phyloP scores from a whole-genome alignment of 64 coral and sea anemone genomes.

The Orbicella faveolata region DNA sequence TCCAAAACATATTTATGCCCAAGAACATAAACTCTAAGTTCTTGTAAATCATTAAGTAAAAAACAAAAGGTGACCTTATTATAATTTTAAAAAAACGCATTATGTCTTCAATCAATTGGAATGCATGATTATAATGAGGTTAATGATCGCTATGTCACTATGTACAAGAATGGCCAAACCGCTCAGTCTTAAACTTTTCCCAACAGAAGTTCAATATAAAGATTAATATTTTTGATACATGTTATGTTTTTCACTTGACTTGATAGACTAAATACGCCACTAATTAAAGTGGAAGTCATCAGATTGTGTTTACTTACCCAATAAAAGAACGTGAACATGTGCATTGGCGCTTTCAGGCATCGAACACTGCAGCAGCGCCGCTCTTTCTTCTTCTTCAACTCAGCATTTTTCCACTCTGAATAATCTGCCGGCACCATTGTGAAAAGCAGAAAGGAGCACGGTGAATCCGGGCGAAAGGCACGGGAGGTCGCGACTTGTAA shows the following conservation, averaged over 20 bases:
- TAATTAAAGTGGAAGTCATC: too few species aligned
- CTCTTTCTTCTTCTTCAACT: background rate
- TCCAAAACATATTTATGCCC: too few species aligned
- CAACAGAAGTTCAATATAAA: too few species aligned
- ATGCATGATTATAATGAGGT: background rate
- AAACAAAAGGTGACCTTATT: background rate
- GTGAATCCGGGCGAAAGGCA: background rate
- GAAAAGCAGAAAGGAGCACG: background rate
- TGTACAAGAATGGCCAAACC: too few species aligned
- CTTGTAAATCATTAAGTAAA: background rate
- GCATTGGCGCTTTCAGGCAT: slow-evolving; percentile 57
- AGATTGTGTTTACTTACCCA: slow-evolving; percentile 36
- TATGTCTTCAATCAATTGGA: too few species aligned
- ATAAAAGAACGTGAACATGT: slow-evolving; percentile 63
- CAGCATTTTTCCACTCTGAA: background rate
- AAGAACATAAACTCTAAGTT: background rate
- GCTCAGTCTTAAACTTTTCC: too few species aligned
- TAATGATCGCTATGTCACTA: too few species aligned
- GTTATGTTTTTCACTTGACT: too few species aligned
- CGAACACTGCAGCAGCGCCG: slow-evolving; percentile 21
- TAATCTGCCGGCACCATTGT: slow-evolving; percentile 22
- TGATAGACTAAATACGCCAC: too few species aligned
- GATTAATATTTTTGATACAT: too few species aligned
- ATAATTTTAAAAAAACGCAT: background rate
- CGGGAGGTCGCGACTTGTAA: background rate